Evolutionary conservation across 2,797 vertebrate genomes (phyloP).

Genomic region (Mus caroli): DNA sequence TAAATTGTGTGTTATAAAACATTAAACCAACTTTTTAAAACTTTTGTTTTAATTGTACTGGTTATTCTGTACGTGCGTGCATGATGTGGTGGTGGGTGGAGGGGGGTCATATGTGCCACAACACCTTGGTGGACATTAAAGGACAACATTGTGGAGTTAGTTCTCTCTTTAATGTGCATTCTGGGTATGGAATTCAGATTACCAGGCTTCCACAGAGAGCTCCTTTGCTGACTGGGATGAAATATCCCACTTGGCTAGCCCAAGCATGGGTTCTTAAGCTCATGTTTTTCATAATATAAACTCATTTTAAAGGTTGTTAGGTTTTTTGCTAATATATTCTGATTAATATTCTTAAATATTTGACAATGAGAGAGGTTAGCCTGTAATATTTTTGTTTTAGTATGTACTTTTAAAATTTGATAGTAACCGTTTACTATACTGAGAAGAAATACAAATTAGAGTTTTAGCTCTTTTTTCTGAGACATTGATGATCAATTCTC

Average conservation of each 20-base stretch:
- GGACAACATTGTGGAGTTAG: background rate
- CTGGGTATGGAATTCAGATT: background rate
- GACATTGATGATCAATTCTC: background rate
- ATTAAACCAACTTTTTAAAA: background rate
- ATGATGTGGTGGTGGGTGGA: background rate
- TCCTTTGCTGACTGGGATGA: background rate
- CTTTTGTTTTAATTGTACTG: background rate
- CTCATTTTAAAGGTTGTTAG: conserved; percentile 12
- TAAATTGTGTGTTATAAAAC: background rate
- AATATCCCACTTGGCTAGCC: background rate
- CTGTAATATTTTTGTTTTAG: background rate
- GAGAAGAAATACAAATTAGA: background rate
- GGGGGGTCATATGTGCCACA: background rate
- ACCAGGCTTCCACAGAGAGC: background rate
- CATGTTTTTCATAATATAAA: background rate
- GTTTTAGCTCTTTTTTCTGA: background rate
- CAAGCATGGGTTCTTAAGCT: background rate
- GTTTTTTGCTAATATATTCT: conserved; percentile 38
- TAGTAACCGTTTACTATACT: background rate
- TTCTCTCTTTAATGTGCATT: background rate
- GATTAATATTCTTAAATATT: conserved; percentile 26
- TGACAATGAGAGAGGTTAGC: background rate
- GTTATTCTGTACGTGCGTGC: background rate
- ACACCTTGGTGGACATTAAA: background rate
- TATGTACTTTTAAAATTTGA: background rate